Evolutionary conservation across 1,140 invertebrate genomes (phyloP), one percentile per base, ranked within the genome.

Genomic region (Zophobas atratus): DNA sequence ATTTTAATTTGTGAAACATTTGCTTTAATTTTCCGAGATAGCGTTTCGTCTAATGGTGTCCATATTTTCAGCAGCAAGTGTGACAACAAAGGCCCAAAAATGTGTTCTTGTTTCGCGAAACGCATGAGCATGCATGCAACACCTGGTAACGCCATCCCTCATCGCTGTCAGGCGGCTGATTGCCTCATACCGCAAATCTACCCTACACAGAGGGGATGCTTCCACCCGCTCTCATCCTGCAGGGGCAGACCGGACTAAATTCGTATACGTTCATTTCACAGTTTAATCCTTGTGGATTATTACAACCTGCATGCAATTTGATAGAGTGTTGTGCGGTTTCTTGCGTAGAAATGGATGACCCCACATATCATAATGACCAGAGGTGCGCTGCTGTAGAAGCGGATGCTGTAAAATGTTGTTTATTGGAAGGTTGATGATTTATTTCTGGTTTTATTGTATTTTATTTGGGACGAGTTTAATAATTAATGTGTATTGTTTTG

Each of bases 101-200:
- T 57, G 32, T 53, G 72, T n/a, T 53, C 72, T 41, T 55, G 72
- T 74, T 74, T 71, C 43, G 39, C n/a, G 39, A 77, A 67, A 76
- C 78, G 60, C 67, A 72, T 60, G 63, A 76, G 71, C 78, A 76
- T 77, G 76, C 77, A 82, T 80, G 80, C 79, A 82, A 81, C 81
- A 81, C 81, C 81, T 82, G 81, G 81, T 82, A 70, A 74, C 80
- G 70, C 78, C 80, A 80, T 81, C 77, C 70, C 53, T 82, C 81
- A 82, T 80, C 79, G 46, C 72, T 80, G 80, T 81, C 77, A 80
- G 63, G 70, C 72, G 79, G 63, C 79, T 81, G 81, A 81, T 81
- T 82, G 79, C 79, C 77, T 82, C 80, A 73, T 71, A 79, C 81
- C 81, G 81, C 81, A 82, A 82, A 82, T 82, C 79, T 77, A 80